These are phyloP conservation scores for Drosophila pseudotakahashii DNA, from an alignment of 2,888 invertebrate genomes.

Conservation along the genomic window DNA sequence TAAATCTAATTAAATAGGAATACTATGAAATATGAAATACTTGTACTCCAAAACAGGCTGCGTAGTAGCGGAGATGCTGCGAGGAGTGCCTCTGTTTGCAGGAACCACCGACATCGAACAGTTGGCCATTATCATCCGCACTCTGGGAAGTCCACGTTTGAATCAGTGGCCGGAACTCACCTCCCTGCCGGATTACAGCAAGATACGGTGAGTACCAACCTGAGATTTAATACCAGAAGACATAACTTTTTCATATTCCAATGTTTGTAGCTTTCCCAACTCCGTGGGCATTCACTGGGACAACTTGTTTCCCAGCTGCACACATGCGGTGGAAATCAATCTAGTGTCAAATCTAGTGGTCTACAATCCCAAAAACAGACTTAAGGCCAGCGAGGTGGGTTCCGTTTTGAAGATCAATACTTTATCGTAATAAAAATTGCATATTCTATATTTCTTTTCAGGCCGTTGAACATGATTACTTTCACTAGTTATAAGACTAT, in stretches of 20 bases:
- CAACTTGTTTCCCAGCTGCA: constrained; percentile 90
- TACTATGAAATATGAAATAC: too few relatives aligned
- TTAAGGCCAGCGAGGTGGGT: constrained; percentile 89
- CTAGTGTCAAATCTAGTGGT: constrained; percentile 91
- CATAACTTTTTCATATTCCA: neutral
- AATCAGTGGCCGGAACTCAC: constrained; percentile 94
- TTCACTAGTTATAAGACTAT: constrained; percentile 62
- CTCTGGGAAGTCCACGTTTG: constrained; percentile 94
- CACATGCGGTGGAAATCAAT: constrained; percentile 89
- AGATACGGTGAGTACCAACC: constrained; percentile 87
- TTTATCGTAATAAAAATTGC: neutral
- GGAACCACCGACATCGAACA: constrained; percentile 99
- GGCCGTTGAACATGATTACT: constrained; percentile 82
- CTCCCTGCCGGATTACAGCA: constrained; percentile 96
- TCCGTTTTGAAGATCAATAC: neutral
- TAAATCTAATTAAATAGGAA: too few relatives aligned
- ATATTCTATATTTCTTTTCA: constrained; percentile 51
- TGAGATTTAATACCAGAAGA: too few relatives aligned
- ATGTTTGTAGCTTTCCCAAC: constrained; percentile 87
- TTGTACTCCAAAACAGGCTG: too few relatives aligned
- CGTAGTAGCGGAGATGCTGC: constrained; percentile 96
- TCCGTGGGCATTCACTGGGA: constrained; percentile 92
- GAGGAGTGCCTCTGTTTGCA: constrained; percentile 94
- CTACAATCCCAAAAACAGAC: constrained; percentile 91
- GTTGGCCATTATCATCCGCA: constrained; percentile 94